These are phyloP conservation scores for Eledone cirrhosa DNA, from an alignment of 2,888 invertebrate species.

Conservation along the genomic window DNA sequence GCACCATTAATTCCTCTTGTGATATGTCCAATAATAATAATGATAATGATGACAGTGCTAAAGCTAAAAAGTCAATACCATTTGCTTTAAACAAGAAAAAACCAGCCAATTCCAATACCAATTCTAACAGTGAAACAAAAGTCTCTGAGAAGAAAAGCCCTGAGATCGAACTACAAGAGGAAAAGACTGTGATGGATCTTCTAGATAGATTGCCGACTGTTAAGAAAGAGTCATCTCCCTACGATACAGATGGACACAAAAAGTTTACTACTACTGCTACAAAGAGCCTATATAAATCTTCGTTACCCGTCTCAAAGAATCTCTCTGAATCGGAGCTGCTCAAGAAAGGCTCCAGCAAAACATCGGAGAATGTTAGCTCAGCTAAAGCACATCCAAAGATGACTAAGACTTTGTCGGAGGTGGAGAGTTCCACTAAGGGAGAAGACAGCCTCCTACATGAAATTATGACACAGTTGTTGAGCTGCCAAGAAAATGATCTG, in stretches of 20 bases:
- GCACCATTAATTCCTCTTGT: too few relatives aligned
- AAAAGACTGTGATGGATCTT: neutral
- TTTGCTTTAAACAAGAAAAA: constrained; percentile 17
- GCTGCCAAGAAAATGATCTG: too few relatives aligned
- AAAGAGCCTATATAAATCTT: too few relatives aligned
- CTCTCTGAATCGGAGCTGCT: too few relatives aligned
- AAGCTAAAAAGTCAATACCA: neutral
- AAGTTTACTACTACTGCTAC: neutral
- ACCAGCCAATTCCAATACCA: too few relatives aligned
- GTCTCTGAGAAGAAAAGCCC: neutral
- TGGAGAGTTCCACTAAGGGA: neutral
- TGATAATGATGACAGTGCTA: neutral
- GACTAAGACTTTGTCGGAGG: neutral
- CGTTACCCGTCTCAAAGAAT: too few relatives aligned
- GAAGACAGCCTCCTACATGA: neutral
- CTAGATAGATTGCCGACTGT: neutral
- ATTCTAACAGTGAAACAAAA: neutral
- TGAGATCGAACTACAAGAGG: neutral
- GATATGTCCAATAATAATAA: neutral
- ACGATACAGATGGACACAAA: neutral
- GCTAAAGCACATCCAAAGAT: neutral
- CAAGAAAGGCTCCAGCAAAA: neutral
- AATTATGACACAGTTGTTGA: neutral
- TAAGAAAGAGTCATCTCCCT: neutral
- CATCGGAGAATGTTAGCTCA: neutral